phyloP scores from a whole-genome alignment of 1,140 invertebrate genomes.

The Rhysida immarginata region DNA sequence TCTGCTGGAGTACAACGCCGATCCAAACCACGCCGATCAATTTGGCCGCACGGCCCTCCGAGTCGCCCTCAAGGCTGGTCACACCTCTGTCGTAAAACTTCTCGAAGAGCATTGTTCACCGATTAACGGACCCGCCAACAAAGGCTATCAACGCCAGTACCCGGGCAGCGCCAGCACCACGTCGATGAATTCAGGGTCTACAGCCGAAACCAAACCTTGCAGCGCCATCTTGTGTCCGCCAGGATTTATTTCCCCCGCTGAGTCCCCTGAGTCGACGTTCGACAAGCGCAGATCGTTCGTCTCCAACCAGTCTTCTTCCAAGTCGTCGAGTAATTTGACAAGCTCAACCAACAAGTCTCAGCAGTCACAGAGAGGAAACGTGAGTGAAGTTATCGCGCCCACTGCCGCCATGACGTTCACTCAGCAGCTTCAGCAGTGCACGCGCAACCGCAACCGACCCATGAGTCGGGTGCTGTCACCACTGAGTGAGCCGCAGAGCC shows the following conservation, averaged over 20 bases:
- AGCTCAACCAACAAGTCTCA: constrained; percentile 43
- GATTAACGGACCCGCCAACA: constrained; percentile 5
- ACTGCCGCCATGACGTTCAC: constrained; percentile 42
- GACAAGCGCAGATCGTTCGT: constrained; percentile 51
- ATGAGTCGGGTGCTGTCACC: constrained; percentile 42
- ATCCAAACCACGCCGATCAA: constrained; percentile 80
- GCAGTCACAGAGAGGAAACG: constrained; percentile 29
- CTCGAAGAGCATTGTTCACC: constrained; percentile 32
- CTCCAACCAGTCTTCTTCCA: constrained; percentile 54
- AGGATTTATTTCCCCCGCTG: constrained; percentile 26
- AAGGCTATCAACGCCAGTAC: constrained; percentile 6
- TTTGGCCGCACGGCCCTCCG: constrained; percentile 65
- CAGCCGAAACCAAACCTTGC: constrained; percentile 50
- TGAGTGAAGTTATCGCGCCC: constrained; percentile 22
- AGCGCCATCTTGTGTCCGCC: constrained; percentile 40
- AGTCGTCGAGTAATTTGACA: constrained; percentile 52
- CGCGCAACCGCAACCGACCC: constrained; percentile 27
- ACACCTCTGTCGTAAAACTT: constrained; percentile 49
- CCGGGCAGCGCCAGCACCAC: constrained; percentile 35
- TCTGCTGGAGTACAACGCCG: constrained; percentile 71
- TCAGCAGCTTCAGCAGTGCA: constrained; percentile 51
- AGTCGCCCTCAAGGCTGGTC: constrained; percentile 60
- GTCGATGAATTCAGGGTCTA: constrained; percentile 42
- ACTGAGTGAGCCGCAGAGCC: constrained; percentile 57
- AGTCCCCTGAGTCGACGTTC: constrained; percentile 48